phyloP scores from a whole-genome alignment of 2,888 invertebrate genomes.

The Diarsia dahlii region DNA sequence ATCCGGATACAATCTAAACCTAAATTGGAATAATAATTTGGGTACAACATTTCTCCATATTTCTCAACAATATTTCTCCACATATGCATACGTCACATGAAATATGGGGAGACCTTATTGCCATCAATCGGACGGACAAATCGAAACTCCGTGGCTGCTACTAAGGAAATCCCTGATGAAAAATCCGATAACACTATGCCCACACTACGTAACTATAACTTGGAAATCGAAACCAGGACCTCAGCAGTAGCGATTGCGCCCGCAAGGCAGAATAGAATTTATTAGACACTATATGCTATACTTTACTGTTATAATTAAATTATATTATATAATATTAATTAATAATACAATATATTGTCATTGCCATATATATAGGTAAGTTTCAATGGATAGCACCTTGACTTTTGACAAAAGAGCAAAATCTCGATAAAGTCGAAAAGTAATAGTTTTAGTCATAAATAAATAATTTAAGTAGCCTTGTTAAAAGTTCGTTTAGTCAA shows the following conservation, averaged over 20 bases:
- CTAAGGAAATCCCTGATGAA: background rate
- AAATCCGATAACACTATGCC: background rate
- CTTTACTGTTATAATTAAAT: background rate
- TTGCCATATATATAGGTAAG: constrained; percentile 20
- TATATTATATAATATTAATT: no score
- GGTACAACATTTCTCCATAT: no score
- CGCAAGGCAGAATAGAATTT: background rate
- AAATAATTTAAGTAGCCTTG: constrained; percentile 31
- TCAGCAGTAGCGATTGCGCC: background rate
- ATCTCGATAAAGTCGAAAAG: constrained; percentile 24
- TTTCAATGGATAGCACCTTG: constrained; percentile 28
- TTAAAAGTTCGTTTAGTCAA: constrained; percentile 29
- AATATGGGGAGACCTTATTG: background rate
- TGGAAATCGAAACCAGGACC: no score
- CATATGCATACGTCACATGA: no score
- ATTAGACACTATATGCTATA: background rate
- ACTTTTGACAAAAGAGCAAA: constrained; percentile 47
- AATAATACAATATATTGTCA: constrained; percentile 5
- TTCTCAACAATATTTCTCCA: no score
- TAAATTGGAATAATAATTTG: no score
- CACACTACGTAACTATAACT: no score
- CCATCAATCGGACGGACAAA: background rate
- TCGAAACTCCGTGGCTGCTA: background rate
- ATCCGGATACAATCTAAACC: no score
- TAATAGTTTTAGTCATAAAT: constrained; percentile 34